phyloP scores from a whole-genome alignment of 2,113 vertebrate species.

The Anolis carolinensis region DNA sequence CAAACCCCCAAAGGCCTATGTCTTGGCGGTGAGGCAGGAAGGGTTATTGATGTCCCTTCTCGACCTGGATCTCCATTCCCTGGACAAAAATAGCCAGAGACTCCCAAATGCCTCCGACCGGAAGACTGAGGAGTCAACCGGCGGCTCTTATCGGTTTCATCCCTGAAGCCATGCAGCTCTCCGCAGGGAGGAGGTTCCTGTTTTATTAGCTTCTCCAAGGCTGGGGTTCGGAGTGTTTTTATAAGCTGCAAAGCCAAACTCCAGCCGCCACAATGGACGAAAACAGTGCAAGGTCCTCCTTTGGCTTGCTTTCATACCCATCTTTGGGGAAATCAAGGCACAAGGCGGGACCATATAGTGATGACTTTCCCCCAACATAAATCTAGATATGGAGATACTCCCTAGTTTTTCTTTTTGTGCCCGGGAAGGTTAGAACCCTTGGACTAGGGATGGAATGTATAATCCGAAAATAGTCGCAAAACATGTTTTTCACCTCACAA shows the following conservation, averaged over 20 bases:
- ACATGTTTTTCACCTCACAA: too few relatives aligned
- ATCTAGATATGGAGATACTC: too few relatives aligned
- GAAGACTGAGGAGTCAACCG: not conserved
- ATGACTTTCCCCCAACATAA: too few relatives aligned
- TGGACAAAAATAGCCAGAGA: not conserved
- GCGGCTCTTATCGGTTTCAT: not conserved
- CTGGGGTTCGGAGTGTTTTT: slow-evolving; percentile 16
- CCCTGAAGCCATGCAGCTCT: not conserved
- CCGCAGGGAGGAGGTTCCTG: slow-evolving; percentile 34
- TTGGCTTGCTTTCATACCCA: slow-evolving; percentile 17
- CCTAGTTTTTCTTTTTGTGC: too few relatives aligned
- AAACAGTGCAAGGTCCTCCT: not conserved
- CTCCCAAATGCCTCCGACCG: not conserved
- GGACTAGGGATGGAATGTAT: too few relatives aligned
- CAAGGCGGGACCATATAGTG: fast-evolving
- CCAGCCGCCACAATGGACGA: slow-evolving; percentile 2
- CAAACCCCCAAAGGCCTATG: not conserved
- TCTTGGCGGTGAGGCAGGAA: not conserved
- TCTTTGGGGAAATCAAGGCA: slow-evolving; percentile 12
- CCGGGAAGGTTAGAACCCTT: too few relatives aligned
- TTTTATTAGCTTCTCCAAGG: slow-evolving; percentile 15
- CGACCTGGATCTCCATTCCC: not conserved
- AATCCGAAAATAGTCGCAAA: too few relatives aligned
- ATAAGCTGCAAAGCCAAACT: slow-evolving; percentile 12
- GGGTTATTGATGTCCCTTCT: not conserved